Evolutionary conservation across 1,140 invertebrate species (phyloP).

Genomic region (Leptonema lineaticorne): DNA sequence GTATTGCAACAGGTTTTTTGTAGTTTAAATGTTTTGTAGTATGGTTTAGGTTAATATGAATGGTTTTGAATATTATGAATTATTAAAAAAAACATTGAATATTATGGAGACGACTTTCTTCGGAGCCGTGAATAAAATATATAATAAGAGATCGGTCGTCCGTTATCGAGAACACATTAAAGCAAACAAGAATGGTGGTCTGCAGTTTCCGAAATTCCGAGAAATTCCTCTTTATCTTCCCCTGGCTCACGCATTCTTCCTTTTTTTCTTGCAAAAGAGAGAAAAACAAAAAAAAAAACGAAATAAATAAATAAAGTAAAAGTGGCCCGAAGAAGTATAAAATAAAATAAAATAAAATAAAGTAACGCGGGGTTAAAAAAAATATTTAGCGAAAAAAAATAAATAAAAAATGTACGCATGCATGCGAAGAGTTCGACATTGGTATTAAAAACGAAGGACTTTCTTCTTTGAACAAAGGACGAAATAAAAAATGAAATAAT

Average conservation of each 20-base stretch:
- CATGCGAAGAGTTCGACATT: neutral
- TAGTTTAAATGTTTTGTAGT: too few species aligned
- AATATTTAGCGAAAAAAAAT: constrained; percentile 4
- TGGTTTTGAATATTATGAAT: neutral
- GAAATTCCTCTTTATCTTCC: constrained; percentile 29
- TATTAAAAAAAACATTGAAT: neutral
- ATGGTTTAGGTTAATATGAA: neutral
- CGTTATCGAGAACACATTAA: constrained; percentile 31
- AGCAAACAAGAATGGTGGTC: constrained; percentile 33
- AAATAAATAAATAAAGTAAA: constrained; percentile 1
- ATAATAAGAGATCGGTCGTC: constrained; percentile 26
- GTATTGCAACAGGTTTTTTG: too few species aligned
- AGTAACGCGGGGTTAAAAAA: too few species aligned
- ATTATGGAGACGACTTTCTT: neutral
- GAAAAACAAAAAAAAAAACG: neutral
- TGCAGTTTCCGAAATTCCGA: constrained; percentile 32
- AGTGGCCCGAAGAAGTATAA: constrained; percentile 1
- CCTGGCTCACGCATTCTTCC: constrained; percentile 21
- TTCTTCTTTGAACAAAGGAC: too few species aligned
- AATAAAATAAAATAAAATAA: too few species aligned
- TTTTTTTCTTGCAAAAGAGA: constrained; percentile 16
- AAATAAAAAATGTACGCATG: neutral
- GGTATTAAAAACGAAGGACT: neutral
- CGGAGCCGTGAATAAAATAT: constrained; percentile 20
- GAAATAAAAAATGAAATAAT: too few species aligned